These are phyloP conservation scores for Aphaenogaster rudis DNA, from an alignment of 1,140 invertebrate species.

Conservation along the genomic window DNA sequence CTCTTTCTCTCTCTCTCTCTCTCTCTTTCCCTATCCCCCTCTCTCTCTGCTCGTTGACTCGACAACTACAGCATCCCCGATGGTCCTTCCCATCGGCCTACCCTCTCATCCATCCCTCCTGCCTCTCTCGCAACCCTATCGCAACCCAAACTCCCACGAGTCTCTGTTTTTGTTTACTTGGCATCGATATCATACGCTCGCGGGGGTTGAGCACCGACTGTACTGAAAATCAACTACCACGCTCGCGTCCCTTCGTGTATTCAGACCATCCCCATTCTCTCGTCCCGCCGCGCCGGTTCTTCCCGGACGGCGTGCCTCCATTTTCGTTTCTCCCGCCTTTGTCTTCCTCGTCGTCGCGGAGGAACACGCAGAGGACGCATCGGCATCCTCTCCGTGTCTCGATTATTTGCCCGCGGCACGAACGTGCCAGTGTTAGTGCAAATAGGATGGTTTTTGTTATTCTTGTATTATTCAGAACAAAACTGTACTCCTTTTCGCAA, in stretches of 20 bases:
- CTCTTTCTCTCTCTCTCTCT: slow-evolving; percentile 22
- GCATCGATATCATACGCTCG: slow-evolving; percentile 63
- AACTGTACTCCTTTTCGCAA: background rate
- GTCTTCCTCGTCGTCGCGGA: slow-evolving; percentile 13
- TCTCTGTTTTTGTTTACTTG: slow-evolving; percentile 67
- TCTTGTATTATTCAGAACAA: background rate
- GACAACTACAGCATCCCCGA: slow-evolving; percentile 36
- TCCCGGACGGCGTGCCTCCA: background rate
- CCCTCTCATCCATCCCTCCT: background rate
- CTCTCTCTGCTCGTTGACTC: slow-evolving; percentile 16
- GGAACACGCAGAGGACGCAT: background rate
- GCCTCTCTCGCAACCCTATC: slow-evolving; percentile 39
- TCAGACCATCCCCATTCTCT: slow-evolving; percentile 30
- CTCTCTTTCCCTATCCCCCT: background rate
- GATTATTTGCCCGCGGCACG: slow-evolving; percentile 4
- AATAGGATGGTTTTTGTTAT: background rate
- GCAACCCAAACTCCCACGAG: slow-evolving; percentile 26
- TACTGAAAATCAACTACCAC: slow-evolving; percentile 60
- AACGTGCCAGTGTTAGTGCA: background rate
- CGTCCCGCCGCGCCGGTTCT: background rate
- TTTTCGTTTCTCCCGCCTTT: slow-evolving; percentile 29
- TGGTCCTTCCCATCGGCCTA: slow-evolving; percentile 22
- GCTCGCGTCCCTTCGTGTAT: slow-evolving; percentile 19
- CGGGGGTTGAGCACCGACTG: slow-evolving; percentile 29
- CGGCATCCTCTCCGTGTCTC: slow-evolving; percentile 19